Conservation (phyloP, 2,888 invertebrate genomes). For the Limnephilus marmoratus region DNA sequence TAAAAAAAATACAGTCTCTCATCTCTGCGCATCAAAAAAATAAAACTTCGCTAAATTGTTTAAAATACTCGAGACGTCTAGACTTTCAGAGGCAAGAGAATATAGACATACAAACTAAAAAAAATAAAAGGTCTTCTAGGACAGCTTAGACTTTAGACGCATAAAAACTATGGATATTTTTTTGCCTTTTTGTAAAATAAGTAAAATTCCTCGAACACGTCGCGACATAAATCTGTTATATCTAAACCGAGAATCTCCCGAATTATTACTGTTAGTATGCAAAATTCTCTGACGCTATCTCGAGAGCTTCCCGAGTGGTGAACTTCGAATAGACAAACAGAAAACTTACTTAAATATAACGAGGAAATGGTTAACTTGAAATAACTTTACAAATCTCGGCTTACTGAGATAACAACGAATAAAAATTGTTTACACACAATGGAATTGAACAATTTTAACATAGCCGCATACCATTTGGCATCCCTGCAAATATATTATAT, state of each 20-base stretch:
- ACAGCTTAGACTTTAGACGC: neutral
- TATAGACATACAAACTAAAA: too few species aligned
- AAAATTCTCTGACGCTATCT: neutral
- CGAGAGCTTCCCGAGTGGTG: neutral
- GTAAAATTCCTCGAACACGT: neutral
- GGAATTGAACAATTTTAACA: neutral
- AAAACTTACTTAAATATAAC: slow-evolving; percentile 2
- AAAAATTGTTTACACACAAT: neutral
- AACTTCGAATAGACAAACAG: neutral
- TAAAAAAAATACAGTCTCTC: too few species aligned
- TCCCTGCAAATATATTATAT: neutral
- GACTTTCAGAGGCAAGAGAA: too few species aligned
- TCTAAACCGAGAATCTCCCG: neutral
- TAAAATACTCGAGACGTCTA: too few species aligned
- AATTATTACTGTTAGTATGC: neutral
- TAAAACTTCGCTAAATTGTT: too few species aligned
- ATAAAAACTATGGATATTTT: neutral
- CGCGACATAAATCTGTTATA: neutral
- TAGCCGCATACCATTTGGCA: neutral
- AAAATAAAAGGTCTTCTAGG: too few species aligned
- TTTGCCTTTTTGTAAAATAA: neutral
- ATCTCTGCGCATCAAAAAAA: too few species aligned
- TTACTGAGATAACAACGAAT: neutral
- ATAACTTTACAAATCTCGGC: neutral
- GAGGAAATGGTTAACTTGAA: neutral